These are phyloP conservation scores for Hydrocynus forskahlii DNA, from an alignment of 2,797 vertebrate genomes.

Conservation along the genomic window DNA sequence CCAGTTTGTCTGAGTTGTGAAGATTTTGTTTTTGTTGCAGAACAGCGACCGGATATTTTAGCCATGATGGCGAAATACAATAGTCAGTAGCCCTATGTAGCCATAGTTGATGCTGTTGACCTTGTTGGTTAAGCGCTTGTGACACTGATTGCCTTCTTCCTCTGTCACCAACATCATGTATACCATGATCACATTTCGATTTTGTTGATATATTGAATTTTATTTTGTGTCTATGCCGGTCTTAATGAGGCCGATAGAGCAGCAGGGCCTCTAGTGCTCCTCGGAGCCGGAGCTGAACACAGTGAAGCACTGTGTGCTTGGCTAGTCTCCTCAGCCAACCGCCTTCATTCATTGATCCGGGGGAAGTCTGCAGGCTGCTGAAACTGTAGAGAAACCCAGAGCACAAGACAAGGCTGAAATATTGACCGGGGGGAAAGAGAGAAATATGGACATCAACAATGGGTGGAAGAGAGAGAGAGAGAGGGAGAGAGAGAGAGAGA, in stretches of 20 bases:
- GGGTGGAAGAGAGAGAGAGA: background rate
- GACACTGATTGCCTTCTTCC: background rate
- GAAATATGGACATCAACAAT: background rate
- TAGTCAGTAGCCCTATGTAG: too few species aligned
- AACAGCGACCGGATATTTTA: too few species aligned
- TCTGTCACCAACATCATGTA: background rate
- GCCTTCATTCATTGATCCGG: slow-evolving; percentile 36
- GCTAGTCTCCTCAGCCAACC: slow-evolving; percentile 9
- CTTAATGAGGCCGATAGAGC: background rate
- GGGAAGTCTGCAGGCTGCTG: slow-evolving; percentile 3
- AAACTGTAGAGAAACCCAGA: slow-evolving; percentile 12
- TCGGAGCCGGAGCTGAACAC: background rate
- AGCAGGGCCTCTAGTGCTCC: background rate
- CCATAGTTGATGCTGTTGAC: too few species aligned
- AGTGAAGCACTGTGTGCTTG: slow-evolving; percentile 19
- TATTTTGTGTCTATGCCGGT: background rate
- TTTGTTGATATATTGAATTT: too few species aligned
- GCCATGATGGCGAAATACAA: too few species aligned
- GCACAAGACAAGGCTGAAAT: slow-evolving; percentile 17
- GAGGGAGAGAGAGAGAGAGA: background rate
- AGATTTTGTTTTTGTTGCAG: too few species aligned
- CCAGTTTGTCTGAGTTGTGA: too few species aligned
- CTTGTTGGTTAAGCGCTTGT: too few species aligned
- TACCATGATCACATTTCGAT: background rate
- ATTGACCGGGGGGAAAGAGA: background rate